phyloP scores from a whole-genome alignment of 2,888 invertebrate species.

The Drosophila nr. fundita region DNA sequence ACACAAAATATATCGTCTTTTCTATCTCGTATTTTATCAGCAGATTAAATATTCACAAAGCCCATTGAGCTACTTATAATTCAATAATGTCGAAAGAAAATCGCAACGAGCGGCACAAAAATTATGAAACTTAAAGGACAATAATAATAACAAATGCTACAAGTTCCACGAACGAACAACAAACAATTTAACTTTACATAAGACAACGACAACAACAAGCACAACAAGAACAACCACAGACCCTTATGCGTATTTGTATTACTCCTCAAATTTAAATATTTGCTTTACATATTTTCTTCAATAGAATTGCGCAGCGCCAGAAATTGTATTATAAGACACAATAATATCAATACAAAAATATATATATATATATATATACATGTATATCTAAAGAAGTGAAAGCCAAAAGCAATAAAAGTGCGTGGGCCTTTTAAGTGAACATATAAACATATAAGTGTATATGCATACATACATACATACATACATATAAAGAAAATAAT shows the following conservation, averaged over 20 bases:
- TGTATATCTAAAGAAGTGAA: constrained; percentile 43
- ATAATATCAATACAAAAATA: constrained; percentile 50
- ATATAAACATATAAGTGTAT: neutral
- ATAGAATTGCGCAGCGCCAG: constrained; percentile 39
- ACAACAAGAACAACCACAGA: constrained; percentile 4
- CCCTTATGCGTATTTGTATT: constrained; percentile 28
- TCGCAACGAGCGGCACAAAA: constrained; percentile 3
- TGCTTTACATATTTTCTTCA: constrained; percentile 37
- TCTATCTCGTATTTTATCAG: constrained; percentile 20
- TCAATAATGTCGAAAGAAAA: neutral
- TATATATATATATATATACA: constrained; percentile 4
- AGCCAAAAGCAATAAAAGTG: constrained; percentile 43
- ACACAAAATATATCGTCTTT: constrained; percentile 2
- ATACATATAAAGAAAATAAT: constrained; percentile 27
- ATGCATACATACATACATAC: neutral
- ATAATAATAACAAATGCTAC: constrained; percentile 50
- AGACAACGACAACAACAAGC: constrained; percentile 1
- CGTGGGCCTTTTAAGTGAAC: constrained; percentile 14
- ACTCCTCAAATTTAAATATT: constrained; percentile 58
- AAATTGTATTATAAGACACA: constrained; percentile 61
- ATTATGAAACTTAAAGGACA: constrained; percentile 41
- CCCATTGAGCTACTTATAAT: constrained; percentile 35
- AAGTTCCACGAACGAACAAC: constrained; percentile 55
- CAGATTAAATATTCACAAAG: constrained; percentile 23
- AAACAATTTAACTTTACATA: constrained; percentile 44